These are phyloP conservation scores for Drosophila atripex DNA, from an alignment of 2,888 invertebrate species.

Conservation along the genomic window DNA sequence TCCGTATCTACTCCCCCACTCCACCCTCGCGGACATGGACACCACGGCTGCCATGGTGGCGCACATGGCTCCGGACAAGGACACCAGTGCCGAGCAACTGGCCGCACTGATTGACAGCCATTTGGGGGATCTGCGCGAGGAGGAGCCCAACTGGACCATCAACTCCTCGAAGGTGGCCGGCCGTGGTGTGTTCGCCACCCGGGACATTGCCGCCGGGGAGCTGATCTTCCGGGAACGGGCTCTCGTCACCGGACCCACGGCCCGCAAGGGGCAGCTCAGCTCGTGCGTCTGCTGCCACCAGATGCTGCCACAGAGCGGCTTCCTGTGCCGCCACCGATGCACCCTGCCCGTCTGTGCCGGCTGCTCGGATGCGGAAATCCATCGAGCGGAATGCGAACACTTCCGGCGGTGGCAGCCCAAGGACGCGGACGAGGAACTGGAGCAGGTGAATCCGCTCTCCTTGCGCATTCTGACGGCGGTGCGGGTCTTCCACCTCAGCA, in stretches of 20 bases:
- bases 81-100: conserved; percentile 76
- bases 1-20: not conserved
- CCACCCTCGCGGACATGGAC: conserved; percentile 33
- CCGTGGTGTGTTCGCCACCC: conserved; percentile 89
- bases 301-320: conserved; percentile 81
- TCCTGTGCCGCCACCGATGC: conserved; percentile 87
- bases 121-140: conserved; percentile 77
- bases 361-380: conserved; percentile 86
- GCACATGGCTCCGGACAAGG: conserved; percentile 72
- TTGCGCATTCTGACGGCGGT: conserved; percentile 81
- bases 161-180: conserved; percentile 87
- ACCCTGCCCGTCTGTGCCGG: conserved; percentile 88
- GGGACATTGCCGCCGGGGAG: conserved; percentile 88
- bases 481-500: conserved; percentile 80
- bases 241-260: conserved; percentile 88
- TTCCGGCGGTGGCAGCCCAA: conserved; percentile 86
- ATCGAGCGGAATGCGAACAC: conserved; percentile 87
- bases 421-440: conserved; percentile 68
- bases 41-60: conserved; percentile 65
- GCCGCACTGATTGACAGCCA: conserved; percentile 81
- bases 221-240: conserved; percentile 89
- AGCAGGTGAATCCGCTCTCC: conserved; percentile 74
- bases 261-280: conserved; percentile 85
- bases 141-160: conserved; percentile 86
- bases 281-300: conserved; percentile 88